Conservation (phyloP, 2,888 invertebrate species). For the Eurytoma californica region DNA sequence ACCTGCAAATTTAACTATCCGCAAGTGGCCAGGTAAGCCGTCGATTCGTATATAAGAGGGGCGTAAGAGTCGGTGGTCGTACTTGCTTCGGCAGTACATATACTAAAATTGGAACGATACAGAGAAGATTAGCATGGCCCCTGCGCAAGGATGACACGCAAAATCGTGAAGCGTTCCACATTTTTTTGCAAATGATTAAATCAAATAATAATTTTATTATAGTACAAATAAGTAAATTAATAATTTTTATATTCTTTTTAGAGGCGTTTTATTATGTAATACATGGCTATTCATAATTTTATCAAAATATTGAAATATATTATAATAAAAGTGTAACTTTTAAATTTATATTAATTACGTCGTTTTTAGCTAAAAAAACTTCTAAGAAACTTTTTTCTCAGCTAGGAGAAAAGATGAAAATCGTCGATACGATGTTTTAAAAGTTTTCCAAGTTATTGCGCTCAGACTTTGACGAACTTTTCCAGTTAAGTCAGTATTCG, state of each 20-base stretch:
- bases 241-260: too few relatives aligned
- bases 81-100: slow-evolving; percentile 87
- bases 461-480: slow-evolving; percentile 53
- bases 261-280: too few relatives aligned
- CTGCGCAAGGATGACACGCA: slow-evolving; percentile 91
- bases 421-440: slow-evolving; percentile 43
- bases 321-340: slow-evolving; percentile 23
- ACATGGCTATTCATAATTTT: neutral
- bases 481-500: slow-evolving; percentile 48
- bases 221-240: too few relatives aligned
- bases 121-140: slow-evolving; percentile 95
- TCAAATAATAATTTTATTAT: too few relatives aligned
- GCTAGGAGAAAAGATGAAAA: neutral
- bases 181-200: slow-evolving; percentile 1
- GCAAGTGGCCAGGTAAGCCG: neutral
- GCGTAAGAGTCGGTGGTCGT: neutral
- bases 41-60: slow-evolving; percentile 67
- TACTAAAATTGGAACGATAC: slow-evolving; percentile 94
- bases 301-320: slow-evolving; percentile 7
- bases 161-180: slow-evolving; percentile 37
- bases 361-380: neutral
- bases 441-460: slow-evolving; percentile 53
- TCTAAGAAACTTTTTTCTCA: slow-evolving; percentile 31
- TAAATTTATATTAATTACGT: slow-evolving; percentile 50
- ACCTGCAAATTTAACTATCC: neutral